Conservation (phyloP, 2,113 vertebrate genomes). For the Bubo scandiacus region DNA sequence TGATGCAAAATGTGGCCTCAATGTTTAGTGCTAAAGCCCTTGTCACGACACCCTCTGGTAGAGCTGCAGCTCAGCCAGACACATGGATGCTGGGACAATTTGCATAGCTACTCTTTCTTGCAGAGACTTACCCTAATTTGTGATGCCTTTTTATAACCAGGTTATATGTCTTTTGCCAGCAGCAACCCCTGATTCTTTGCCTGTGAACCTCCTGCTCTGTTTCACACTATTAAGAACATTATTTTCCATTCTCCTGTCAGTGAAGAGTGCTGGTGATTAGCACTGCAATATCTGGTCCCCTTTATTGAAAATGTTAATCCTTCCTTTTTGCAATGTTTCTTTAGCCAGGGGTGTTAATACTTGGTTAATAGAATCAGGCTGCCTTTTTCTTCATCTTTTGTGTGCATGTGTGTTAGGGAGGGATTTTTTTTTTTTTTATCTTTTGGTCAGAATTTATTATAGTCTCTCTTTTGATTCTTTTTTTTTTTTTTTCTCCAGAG, state of each 20-base stretch:
- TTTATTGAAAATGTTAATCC: constrained; percentile 62
- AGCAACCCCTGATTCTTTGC: constrained; percentile 15
- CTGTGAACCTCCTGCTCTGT: constrained; percentile 27
- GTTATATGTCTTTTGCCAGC: constrained; percentile 34
- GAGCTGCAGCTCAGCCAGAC: not conserved
- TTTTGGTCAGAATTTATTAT: constrained; percentile 33
- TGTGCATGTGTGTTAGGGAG: constrained; percentile 24
- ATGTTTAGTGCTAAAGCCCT: not conserved
- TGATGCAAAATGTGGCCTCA: not conserved
- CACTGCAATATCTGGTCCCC: constrained; percentile 19
- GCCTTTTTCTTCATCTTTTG: constrained; percentile 51
- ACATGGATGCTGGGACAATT: not conserved
- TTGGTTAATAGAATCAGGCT: constrained; percentile 49
- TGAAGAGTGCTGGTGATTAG: constrained; percentile 31
- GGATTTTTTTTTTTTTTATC: not conserved
- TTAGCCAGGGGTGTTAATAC: constrained; percentile 64
- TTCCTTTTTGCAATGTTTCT: constrained; percentile 59
- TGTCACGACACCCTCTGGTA: not conserved
- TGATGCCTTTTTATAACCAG: constrained; percentile 27
- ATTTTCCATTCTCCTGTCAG: constrained; percentile 35
- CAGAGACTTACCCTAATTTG: not conserved
- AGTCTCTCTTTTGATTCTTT: not conserved
- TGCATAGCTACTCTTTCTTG: not conserved
- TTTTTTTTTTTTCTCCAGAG: not conserved
- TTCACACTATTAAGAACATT: constrained; percentile 55